Percentiles rank a stretch among this genome's conserved stretches.
Conservation (phyloP, 2,797 vertebrate species). For the Mormyrops attenuatus region DNA sequence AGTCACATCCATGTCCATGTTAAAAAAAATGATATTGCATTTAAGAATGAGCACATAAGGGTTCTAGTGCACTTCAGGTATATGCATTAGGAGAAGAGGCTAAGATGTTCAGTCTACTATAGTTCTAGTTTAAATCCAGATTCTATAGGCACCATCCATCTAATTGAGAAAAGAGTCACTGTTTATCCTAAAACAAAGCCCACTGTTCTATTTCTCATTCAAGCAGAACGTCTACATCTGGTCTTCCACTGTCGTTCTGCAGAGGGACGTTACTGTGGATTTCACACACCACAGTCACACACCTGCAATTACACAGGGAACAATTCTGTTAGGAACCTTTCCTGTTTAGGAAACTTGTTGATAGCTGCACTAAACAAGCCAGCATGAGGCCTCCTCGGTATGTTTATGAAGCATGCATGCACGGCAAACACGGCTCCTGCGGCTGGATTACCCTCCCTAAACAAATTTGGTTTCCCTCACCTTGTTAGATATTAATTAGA, state of each 20-base stretch:
- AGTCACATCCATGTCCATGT: not conserved
- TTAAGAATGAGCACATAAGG: not conserved
- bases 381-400: slow-evolving; percentile 41
- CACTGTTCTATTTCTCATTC: not conserved
- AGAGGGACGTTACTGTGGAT: not conserved
- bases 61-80: not conserved
- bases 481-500: slow-evolving; percentile 43
- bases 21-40: not conserved
- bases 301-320: not conserved
- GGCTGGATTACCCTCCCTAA: slow-evolving; percentile 51
- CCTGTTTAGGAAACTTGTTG: slow-evolving; percentile 3
- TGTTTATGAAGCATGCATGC: slow-evolving; percentile 46
- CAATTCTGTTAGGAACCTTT: not conserved
- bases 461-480: slow-evolving; percentile 45
- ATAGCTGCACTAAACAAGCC: slow-evolving; percentile 27
- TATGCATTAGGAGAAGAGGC: not conserved
- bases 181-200: not conserved
- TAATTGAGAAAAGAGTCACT: not conserved
- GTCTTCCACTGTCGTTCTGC: not conserved
- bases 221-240: not conserved
- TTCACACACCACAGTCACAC: not conserved
- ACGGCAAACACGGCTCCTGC: slow-evolving; percentile 47
- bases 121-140: not conserved
- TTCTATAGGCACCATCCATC: not conserved
- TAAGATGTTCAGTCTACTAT: not conserved